phyloP scores from a whole-genome alignment of 2,113 vertebrate genomes.

The Pleuronectes platessa region DNA sequence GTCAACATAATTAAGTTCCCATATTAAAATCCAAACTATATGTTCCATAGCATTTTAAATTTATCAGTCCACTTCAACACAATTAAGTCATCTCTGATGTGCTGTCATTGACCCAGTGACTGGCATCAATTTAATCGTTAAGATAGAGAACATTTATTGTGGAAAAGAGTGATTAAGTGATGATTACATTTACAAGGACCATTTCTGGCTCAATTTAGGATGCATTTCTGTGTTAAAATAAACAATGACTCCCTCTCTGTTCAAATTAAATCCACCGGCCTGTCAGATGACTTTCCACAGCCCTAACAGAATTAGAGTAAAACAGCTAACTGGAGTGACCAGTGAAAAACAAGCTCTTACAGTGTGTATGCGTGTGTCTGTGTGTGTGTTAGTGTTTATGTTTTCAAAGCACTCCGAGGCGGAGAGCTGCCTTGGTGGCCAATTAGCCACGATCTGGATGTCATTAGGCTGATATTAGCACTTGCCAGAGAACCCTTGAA shows the following conservation, averaged over 20 bases:
- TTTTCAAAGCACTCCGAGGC: constrained; percentile 38
- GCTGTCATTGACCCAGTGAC: constrained; percentile 28
- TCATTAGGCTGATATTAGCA: constrained; percentile 46
- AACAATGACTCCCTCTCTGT: constrained; percentile 16
- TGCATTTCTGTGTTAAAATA: constrained; percentile 25
- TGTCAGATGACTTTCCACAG: constrained; percentile 33
- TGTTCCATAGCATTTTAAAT: constrained; percentile 46
- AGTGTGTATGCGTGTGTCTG: neutral
- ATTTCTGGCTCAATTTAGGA: constrained; percentile 17
- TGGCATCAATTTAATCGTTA: constrained; percentile 53
- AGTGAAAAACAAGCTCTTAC: constrained; percentile 31
- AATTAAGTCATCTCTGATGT: constrained; percentile 52
- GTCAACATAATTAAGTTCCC: too few species aligned
- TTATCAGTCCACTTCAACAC: constrained; percentile 40
- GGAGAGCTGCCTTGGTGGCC: constrained; percentile 46
- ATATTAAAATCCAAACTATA: constrained; percentile 40
- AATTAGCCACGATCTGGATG: constrained; percentile 51
- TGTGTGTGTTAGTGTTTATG: neutral
- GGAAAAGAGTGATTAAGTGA: constrained; percentile 36
- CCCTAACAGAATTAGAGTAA: constrained; percentile 20
- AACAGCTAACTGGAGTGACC: constrained; percentile 26
- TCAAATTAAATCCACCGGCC: constrained; percentile 39
- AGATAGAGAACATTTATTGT: constrained; percentile 15
- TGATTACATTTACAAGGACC: constrained; percentile 42
- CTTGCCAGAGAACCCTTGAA: constrained; percentile 40